Evolutionary conservation across 2,888 invertebrate genomes (phyloP), one percentile per base, ranked within the genome.

Genomic region (Chrysolina haemoptera): DNA sequence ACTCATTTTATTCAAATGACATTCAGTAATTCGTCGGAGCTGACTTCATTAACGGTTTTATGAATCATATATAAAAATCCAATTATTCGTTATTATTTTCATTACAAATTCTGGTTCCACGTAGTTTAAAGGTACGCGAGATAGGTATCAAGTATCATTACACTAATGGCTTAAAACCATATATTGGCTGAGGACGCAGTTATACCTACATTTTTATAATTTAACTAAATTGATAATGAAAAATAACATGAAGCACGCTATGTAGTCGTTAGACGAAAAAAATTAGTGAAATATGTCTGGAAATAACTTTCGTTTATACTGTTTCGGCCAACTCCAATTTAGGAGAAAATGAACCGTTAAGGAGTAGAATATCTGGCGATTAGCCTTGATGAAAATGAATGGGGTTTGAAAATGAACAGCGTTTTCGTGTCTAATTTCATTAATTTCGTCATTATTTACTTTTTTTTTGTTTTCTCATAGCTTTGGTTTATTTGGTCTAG

Each of bases 261-360:
- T 59, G n/a, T 12, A 27, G 59, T 59, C 27, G 59, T 59, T 59
- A 59, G 59, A 27, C 59, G 22, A 18, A 14, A 22, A 27, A 27
- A 27, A 59, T 59, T 59, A 27, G 59, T 5, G 1, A 5, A 59
- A 59, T 27, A 27, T 14, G 59, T 20, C 59, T 59, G 27, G 27
- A 59, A 59, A 59, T 59, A 27, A 14, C 14, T 27, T 59, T 59
- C 14, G 27, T 59, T 59, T 12, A 59, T 27, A 59, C 27, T 22
- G 27, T 59, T 59, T 27, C 22, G 59, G 59, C 59, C 12, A 59
- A 59, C 59, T 59, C 27, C 16, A 59, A 59, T 59, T 59, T 22
- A 22, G 22, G 14, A 27, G 27, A 59, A 27, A 59, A 59, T 22
- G 22, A 59, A 11, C 22, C 6, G 8, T 6, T 20, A 53, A 53